phyloP scores from a whole-genome alignment of 2,113 vertebrate genomes.

The Romanogobio albipinnatus region DNA sequence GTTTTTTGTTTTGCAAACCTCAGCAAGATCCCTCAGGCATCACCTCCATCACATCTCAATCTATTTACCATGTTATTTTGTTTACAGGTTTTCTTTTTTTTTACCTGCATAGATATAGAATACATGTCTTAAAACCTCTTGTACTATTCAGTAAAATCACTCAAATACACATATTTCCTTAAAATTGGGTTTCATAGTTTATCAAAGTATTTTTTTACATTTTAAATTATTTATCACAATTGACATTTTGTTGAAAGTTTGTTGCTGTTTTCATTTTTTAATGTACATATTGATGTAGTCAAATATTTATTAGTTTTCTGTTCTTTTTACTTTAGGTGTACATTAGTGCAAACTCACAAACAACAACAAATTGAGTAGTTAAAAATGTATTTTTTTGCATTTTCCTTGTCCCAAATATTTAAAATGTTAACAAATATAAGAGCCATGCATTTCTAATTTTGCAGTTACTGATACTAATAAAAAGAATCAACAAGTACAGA shows the following conservation, averaged over 20 bases:
- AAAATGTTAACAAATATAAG: neutral
- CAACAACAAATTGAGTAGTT: neutral
- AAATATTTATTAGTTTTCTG: neutral
- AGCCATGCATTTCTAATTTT: neutral
- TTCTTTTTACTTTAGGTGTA: neutral
- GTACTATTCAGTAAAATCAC: no score
- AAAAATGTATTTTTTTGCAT: neutral
- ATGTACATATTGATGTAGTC: neutral
- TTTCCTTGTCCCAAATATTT: neutral
- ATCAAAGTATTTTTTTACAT: neutral
- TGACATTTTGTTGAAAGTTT: neutral
- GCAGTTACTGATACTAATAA: neutral
- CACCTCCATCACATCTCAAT: neutral
- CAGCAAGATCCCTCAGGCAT: neutral
- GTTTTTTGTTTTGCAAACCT: neutral
- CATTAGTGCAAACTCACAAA: neutral
- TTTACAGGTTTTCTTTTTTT: no score
- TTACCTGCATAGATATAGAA: no score
- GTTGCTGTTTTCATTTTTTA: neutral
- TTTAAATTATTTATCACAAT: neutral
- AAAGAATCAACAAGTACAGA: neutral
- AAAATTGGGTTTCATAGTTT: neutral
- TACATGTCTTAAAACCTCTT: no score
- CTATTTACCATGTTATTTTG: no score
- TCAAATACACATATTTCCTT: no score